Evolutionary conservation across 1,140 invertebrate species (phyloP).

Genomic region (Samia ricini): DNA sequence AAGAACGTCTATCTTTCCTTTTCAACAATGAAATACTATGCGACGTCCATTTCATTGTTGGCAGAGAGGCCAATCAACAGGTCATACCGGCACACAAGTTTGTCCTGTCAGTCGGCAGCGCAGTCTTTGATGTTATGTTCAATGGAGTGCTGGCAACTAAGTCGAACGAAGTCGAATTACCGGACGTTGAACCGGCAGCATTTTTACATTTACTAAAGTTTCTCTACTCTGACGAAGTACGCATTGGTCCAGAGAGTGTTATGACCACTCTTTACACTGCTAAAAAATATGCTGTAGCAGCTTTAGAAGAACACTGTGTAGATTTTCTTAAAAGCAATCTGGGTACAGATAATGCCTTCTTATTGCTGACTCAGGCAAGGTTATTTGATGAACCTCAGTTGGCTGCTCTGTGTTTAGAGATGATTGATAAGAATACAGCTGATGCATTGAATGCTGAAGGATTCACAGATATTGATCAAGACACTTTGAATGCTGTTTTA

Average conservation of each 20-base stretch:
- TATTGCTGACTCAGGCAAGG: slow-evolving; percentile 87
- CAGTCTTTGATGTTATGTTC: slow-evolving; percentile 94
- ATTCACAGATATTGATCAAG: slow-evolving; percentile 92
- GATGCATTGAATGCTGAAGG: slow-evolving; percentile 91
- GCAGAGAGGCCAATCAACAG: slow-evolving; percentile 83
- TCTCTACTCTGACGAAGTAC: slow-evolving; percentile 91
- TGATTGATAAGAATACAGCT: slow-evolving; percentile 91
- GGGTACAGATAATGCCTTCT: slow-evolving; percentile 91
- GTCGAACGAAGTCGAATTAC: slow-evolving; percentile 87
- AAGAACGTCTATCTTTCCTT: slow-evolving; percentile 87
- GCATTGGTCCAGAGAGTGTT: slow-evolving; percentile 91
- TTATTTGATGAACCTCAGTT: slow-evolving; percentile 89
- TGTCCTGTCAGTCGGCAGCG: slow-evolving; percentile 88
- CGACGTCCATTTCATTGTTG: slow-evolving; percentile 90
- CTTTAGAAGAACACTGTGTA: slow-evolving; percentile 90
- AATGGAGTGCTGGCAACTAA: slow-evolving; percentile 85
- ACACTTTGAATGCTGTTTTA: slow-evolving; percentile 88
- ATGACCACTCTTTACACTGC: slow-evolving; percentile 93
- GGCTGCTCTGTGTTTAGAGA: slow-evolving; percentile 88
- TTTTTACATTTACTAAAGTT: slow-evolving; percentile 86
- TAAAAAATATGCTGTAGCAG: slow-evolving; percentile 92
- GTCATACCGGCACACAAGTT: slow-evolving; percentile 92
- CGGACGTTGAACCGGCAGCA: slow-evolving; percentile 90
- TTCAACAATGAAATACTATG: slow-evolving; percentile 90
- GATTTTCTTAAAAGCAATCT: slow-evolving; percentile 90